Conservation (phyloP, 92 coral and sea anemone genomes). For the Heteractis magnifica region DNA sequence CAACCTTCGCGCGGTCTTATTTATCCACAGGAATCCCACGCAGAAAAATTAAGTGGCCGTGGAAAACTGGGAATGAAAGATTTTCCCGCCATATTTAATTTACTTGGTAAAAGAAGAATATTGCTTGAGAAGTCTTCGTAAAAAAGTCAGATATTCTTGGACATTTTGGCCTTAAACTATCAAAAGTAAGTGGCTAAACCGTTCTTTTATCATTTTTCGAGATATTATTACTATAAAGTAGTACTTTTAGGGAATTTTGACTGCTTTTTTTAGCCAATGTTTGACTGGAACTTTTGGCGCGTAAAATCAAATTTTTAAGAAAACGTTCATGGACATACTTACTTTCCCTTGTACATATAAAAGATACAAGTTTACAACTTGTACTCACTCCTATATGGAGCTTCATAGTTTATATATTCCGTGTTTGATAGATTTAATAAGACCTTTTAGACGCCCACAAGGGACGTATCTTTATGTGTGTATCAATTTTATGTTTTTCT, state of each 20-base stretch:
- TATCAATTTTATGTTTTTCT: too few relatives aligned
- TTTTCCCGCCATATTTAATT: slow-evolving; percentile 19
- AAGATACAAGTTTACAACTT: too few relatives aligned
- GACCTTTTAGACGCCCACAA: too few relatives aligned
- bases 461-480: too few relatives aligned
- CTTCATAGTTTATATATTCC: too few relatives aligned
- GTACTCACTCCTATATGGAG: too few relatives aligned
- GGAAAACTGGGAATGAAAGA: background rate
- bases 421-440: too few relatives aligned
- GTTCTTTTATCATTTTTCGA: background rate
- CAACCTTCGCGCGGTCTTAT: slow-evolving; percentile 14
- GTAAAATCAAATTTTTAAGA: background rate
- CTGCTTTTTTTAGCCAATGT: background rate
- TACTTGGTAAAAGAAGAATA: background rate
- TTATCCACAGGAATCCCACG: slow-evolving; percentile 15
- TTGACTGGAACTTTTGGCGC: slow-evolving; percentile 10
- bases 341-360: too few relatives aligned
- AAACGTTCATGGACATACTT: too few relatives aligned
- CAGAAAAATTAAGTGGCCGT: background rate
- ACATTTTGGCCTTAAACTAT: background rate
- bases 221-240: background rate
- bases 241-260: background rate
- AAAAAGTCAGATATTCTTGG: background rate
- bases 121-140: background rate
- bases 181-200: background rate